phyloP scores from a whole-genome alignment of 2,113 vertebrate species.

The Pandion haliaetus region DNA sequence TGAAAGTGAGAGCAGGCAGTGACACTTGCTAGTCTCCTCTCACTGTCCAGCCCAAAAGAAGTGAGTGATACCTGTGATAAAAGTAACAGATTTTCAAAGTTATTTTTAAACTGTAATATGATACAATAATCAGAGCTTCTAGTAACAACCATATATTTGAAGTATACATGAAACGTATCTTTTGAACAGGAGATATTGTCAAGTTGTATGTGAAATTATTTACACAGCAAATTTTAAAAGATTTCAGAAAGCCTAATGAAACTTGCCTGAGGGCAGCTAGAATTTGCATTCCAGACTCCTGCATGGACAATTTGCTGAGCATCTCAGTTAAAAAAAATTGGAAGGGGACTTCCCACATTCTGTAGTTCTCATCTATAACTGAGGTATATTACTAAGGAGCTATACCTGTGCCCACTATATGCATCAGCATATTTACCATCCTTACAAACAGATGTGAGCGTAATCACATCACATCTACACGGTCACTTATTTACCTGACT shows the following conservation, averaged over 20 bases:
- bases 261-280: background rate
- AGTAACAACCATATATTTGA: background rate
- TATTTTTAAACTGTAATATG: background rate
- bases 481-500: background rate
- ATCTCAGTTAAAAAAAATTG: background rate
- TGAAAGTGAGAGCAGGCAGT: background rate
- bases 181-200: background rate
- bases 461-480: background rate
- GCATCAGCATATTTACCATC: background rate
- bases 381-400: background rate
- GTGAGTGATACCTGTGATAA: background rate
- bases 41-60: background rate
- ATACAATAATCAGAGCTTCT: background rate
- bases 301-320: background rate
- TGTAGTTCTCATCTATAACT: background rate
- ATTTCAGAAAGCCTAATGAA: conserved; percentile 34
- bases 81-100: background rate
- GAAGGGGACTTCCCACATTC: background rate
- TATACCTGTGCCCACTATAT: background rate
- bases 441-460: background rate
- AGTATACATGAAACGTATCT: background rate
- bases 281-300: conserved; percentile 25
- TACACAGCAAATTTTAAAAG: conserved; percentile 28
- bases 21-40: background rate
- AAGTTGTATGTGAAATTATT: conserved; percentile 32